phyloP scores from a whole-genome alignment of 2,797 vertebrate species.

The Gadopsis marmoratus region DNA sequence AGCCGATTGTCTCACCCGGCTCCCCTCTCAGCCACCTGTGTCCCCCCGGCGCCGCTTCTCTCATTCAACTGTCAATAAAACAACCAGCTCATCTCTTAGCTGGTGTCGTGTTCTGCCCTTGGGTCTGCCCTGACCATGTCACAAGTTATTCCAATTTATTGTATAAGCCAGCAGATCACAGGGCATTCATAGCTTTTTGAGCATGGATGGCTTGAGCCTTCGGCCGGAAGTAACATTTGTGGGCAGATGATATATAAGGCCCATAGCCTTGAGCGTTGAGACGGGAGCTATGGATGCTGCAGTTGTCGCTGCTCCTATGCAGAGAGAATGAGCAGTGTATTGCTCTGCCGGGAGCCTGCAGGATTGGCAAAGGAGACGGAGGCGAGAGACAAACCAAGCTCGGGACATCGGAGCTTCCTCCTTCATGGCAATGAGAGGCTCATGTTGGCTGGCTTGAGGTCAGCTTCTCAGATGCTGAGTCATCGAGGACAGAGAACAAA shows the following conservation, averaged over 20 bases:
- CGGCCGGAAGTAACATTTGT: neutral
- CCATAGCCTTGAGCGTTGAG: neutral
- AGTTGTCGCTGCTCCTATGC: neutral
- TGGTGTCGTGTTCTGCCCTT: no score
- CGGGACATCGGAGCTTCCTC: neutral
- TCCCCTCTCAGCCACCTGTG: no score
- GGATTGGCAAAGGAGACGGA: neutral
- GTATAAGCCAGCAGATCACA: neutral
- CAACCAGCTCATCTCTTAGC: no score
- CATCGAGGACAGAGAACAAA: neutral
- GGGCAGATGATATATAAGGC: neutral
- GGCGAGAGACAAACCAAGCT: neutral
- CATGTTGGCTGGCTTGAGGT: neutral
- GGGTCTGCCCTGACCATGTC: no score
- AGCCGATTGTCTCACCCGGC: no score
- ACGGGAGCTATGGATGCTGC: neutral
- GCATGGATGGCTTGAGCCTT: neutral
- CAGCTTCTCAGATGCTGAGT: neutral
- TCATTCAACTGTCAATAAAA: no score
- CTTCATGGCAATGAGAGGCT: neutral
- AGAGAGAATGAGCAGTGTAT: neutral
- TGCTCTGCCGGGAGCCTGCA: neutral
- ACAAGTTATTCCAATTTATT: no score
- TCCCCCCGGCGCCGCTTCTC: no score
- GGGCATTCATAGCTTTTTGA: neutral